phyloP scores from a whole-genome alignment of 92 coral and sea anemone species.

The Pocillopora grandis region DNA sequence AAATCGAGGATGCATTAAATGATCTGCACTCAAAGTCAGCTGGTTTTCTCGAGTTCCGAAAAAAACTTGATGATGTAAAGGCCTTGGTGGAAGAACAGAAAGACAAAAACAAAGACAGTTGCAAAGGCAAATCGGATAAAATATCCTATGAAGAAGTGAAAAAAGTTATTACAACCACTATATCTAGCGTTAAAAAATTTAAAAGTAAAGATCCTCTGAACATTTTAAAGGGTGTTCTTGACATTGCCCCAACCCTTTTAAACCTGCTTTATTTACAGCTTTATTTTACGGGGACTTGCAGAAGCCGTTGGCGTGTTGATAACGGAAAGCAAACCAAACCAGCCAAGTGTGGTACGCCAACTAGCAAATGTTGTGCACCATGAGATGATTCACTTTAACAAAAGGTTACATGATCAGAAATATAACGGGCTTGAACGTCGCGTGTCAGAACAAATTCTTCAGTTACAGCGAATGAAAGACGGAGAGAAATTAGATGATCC shows the following conservation, averaged over 20 bases:
- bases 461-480: too few relatives aligned
- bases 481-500: background rate
- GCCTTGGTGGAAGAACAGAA: background rate
- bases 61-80: background rate
- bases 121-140: background rate
- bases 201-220: background rate
- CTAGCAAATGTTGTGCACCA: constrained; percentile 10
- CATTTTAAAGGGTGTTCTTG: background rate
- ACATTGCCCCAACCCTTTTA: background rate
- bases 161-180: background rate
- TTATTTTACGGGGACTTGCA: background rate
- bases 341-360: constrained; percentile 33
- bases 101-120: background rate
- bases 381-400: constrained; percentile 13
- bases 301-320: constrained; percentile 9
- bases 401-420: constrained; percentile 10
- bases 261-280: background rate
- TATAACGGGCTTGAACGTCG: constrained; percentile 16
- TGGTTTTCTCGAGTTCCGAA: background rate
- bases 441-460: background rate
- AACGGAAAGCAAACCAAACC: background rate
- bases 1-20: background rate
- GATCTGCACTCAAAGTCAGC: background rate
- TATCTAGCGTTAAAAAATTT: background rate
- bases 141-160: background rate